phyloP scores from a whole-genome alignment of 2,888 invertebrate genomes.

The Latrodectus elegans region DNA sequence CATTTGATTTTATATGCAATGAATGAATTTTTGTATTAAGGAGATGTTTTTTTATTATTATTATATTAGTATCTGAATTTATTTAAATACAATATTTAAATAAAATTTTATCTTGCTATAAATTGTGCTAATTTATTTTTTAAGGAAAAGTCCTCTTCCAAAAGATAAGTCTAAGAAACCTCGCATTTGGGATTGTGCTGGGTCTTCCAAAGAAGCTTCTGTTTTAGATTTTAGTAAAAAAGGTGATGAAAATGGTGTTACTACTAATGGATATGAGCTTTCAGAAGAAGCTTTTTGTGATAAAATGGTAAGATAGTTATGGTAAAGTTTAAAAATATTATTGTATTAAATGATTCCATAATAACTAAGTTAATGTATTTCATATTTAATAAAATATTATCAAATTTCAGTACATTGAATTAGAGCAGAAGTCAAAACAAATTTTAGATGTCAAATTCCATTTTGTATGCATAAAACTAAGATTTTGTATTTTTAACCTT shows the following conservation, averaged over 20 bases:
- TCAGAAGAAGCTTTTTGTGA: slow-evolving; percentile 79
- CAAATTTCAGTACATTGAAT: no score
- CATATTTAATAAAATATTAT: no score
- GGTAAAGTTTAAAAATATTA: neutral
- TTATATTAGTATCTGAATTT: no score
- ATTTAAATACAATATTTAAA: no score
- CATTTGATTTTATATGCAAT: neutral
- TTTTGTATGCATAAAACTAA: no score
- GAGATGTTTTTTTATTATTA: no score
- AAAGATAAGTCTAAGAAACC: slow-evolving; percentile 86
- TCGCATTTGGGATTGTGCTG: slow-evolving; percentile 91
- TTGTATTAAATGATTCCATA: no score
- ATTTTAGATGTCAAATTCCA: no score
- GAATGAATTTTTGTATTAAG: no score
- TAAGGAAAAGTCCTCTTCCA: slow-evolving; percentile 75
- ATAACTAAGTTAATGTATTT: no score
- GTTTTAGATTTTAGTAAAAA: slow-evolving; percentile 80
- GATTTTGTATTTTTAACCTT: no score
- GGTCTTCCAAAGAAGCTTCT: slow-evolving; percentile 84
- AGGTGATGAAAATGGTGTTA: slow-evolving; percentile 79
- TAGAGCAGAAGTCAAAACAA: no score
- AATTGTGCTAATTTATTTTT: neutral
- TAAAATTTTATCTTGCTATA: neutral
- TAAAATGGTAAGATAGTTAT: slow-evolving; percentile 78
- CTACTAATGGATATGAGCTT: slow-evolving; percentile 74